Evolutionary conservation across 1,140 invertebrate genomes (phyloP).

Genomic region (Trypoxylus dichotomus): DNA sequence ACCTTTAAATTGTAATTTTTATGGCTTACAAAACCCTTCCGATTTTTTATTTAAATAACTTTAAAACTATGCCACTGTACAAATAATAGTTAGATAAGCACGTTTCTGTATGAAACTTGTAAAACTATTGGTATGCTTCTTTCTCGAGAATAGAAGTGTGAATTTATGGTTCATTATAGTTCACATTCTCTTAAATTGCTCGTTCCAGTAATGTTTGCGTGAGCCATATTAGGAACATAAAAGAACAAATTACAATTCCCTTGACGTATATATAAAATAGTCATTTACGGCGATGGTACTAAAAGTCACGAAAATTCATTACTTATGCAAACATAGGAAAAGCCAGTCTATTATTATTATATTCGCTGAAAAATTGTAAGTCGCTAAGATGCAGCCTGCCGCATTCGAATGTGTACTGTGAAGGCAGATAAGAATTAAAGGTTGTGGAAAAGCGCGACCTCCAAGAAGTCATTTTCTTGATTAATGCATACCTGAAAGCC

Average conservation of each 20-base stretch:
- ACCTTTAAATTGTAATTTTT: too few species aligned
- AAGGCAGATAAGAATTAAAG: constrained; percentile 17
- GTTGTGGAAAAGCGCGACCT: background rate
- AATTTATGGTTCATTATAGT: background rate
- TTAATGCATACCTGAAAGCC: constrained; percentile 6
- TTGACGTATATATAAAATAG: background rate
- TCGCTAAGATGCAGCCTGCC: background rate
- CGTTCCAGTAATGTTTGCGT: background rate
- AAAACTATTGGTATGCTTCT: too few species aligned
- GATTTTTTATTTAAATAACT: too few species aligned
- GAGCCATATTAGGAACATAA: background rate
- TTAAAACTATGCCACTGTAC: too few species aligned
- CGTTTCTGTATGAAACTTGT: too few species aligned
- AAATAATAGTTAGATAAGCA: too few species aligned
- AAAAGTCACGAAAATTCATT: background rate
- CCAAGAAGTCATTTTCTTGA: constrained; percentile 17
- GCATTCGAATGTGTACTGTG: background rate
- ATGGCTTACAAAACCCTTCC: too few species aligned
- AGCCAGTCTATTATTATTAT: background rate
- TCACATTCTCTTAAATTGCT: background rate
- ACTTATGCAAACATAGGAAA: background rate
- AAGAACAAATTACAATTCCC: background rate
- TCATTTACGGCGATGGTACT: background rate
- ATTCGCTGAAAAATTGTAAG: background rate
- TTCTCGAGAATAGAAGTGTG: too few species aligned